Evolutionary conservation across 2,888 invertebrate genomes (phyloP).

Genomic region (Latrodectus hesperus): DNA sequence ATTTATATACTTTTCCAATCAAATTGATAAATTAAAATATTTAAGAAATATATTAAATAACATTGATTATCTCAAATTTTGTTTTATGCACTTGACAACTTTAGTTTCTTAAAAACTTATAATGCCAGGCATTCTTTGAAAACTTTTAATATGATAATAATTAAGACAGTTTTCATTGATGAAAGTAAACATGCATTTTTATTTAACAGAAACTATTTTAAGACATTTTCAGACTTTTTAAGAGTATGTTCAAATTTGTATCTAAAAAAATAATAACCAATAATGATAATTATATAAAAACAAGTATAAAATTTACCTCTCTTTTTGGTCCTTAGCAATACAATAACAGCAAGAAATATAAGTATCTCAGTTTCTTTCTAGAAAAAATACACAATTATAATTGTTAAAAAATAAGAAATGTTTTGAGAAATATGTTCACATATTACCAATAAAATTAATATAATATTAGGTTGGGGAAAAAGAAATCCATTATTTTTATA

Average conservation of each 20-base stretch:
- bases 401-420: neutral
- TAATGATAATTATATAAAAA: neutral
- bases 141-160: too few relatives aligned
- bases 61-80: too few relatives aligned
- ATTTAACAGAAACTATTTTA: neutral
- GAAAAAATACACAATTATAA: slow-evolving; percentile 73
- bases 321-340: slow-evolving; percentile 94
- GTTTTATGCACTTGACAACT: too few relatives aligned
- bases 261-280: neutral
- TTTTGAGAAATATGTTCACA: neutral
- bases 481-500: too few relatives aligned
- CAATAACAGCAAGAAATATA: slow-evolving; percentile 94
- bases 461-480: neutral
- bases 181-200: neutral
- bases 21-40: too few relatives aligned
- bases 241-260: neutral
- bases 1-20: too few relatives aligned
- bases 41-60: too few relatives aligned
- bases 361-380: slow-evolving; percentile 95
- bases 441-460: neutral
- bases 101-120: too few relatives aligned
- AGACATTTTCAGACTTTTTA: neutral
- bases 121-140: too few relatives aligned
- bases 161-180: neutral
- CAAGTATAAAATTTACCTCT: slow-evolving; percentile 73